Evolutionary conservation across 2,113 vertebrate genomes (phyloP), one percentile per base, ranked within the genome.

Genomic region (Fulica atra): DNA sequence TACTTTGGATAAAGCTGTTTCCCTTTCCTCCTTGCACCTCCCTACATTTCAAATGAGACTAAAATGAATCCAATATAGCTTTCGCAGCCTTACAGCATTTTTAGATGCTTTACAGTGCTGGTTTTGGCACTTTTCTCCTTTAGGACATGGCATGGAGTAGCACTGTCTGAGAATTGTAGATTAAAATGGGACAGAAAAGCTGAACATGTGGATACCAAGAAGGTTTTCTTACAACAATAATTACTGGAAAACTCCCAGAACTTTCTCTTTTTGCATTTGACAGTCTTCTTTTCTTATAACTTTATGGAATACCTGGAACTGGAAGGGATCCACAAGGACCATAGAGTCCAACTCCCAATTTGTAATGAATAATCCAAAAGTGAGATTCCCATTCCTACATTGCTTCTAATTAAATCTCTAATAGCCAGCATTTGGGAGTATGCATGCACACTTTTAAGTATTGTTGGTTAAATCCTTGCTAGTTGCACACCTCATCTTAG

Each of bases 101-200:
- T 97, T 94, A 81, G 61, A 82, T 53, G 71, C 96, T 97, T 97
- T 96, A 36, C 93, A 92, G 92, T 95, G 33, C 60, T 89, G 56
- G 15, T 71, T 91, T 90, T 93, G 80, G 15, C 51, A 81, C 59
- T 77, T 95, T 77, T 82, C 35, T 82, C 82, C 92, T 96, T 96
- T 68, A 92, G 95, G 90, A 90, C 83, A 92, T 94, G 80, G 60
- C 86, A 92, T 1, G 2, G 66, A 90, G 66, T 86, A 96, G 71
- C 17, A 44, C 68, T 97, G 85, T 95, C 88, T 87, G 94, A 96
- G 65, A 97, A 95, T 2, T 84, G 59, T 51, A 95, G 81, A 86
- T 88, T 88, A 96, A 93, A 90, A 92, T 85, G 50, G 78, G 72
- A 96, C 65, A 93, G 94, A 96, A 92, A 93, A 48, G 51, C 82